phyloP scores from a whole-genome alignment of 2,113 vertebrate species.

The Megalops atlanticus region DNA sequence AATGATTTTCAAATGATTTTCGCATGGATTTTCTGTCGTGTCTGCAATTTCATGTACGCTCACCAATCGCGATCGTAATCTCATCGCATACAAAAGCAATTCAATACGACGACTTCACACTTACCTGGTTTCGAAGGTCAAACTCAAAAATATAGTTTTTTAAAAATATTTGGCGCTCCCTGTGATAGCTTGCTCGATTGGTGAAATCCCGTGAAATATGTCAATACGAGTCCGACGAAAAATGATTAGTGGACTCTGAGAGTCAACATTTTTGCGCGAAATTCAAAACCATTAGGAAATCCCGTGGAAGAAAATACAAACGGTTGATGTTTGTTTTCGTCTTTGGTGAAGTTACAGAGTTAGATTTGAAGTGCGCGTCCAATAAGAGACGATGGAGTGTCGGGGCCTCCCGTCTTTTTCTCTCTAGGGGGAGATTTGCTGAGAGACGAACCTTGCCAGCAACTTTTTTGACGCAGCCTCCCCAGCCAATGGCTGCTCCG shows the following conservation, averaged over 20 bases:
- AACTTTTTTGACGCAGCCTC: slow-evolving; percentile 97
- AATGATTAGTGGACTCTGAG: slow-evolving; percentile 42
- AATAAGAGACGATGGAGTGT: slow-evolving; percentile 66
- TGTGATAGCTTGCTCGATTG: neutral
- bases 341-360: slow-evolving; percentile 67
- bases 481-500: slow-evolving; percentile 93
- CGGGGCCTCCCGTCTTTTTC: slow-evolving; percentile 83
- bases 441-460: slow-evolving; percentile 91
- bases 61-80: too few species aligned
- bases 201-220: slow-evolving; percentile 47
- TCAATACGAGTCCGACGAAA: slow-evolving; percentile 21
- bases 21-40: too few species aligned
- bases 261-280: slow-evolving; percentile 40
- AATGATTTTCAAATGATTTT: too few species aligned
- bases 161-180: neutral
- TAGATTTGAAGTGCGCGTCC: slow-evolving; percentile 72
- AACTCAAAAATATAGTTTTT: neutral
- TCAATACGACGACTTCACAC: neutral
- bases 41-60: too few species aligned
- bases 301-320: slow-evolving; percentile 51
- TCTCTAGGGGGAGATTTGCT: slow-evolving; percentile 85
- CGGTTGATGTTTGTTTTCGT: slow-evolving; percentile 47
- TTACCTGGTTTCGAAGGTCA: slow-evolving; percentile 27
- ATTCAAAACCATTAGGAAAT: slow-evolving; percentile 37
- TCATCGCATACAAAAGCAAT: too few species aligned